Evolutionary conservation across 2,888 invertebrate genomes (phyloP).

Genomic region (Melieria omissa): DNA sequence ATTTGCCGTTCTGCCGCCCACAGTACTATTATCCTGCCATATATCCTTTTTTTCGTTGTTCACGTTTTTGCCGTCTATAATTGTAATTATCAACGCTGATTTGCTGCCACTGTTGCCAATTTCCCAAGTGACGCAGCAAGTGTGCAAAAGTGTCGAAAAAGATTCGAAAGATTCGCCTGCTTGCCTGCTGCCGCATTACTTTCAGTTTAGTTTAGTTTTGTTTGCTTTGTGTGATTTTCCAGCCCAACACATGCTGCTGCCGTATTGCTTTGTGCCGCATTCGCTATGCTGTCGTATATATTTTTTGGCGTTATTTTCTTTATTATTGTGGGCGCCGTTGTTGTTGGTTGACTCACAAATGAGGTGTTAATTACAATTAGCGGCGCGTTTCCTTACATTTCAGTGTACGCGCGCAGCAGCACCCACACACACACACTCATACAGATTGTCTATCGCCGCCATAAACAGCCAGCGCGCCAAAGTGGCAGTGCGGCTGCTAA

Average conservation of each 20-base stretch:
- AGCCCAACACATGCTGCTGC: slow-evolving; percentile 1
- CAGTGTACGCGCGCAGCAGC: not conserved
- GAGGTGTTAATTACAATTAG: slow-evolving; percentile 35
- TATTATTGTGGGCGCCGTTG: slow-evolving; percentile 5
- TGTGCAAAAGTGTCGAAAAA: slow-evolving; percentile 20
- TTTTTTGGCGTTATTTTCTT: slow-evolving; percentile 2
- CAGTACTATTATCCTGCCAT: slow-evolving; percentile 17
- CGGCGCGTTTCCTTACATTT: not conserved
- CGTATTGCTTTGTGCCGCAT: slow-evolving; percentile 5
- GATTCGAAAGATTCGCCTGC: slow-evolving; percentile 8
- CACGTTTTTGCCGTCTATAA: slow-evolving; percentile 20
- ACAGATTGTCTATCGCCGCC: not conserved
- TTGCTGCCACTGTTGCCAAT: slow-evolving; percentile 24
- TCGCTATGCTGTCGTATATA: slow-evolving; percentile 8
- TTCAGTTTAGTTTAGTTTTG: not conserved
- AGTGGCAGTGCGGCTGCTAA: not conserved
- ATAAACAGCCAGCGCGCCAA: not conserved
- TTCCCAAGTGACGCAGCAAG: slow-evolving; percentile 27
- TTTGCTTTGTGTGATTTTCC: not conserved
- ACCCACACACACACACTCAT: slow-evolving; percentile 2
- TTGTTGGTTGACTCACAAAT: slow-evolving; percentile 16
- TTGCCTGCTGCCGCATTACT: not conserved
- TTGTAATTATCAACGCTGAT: slow-evolving; percentile 34
- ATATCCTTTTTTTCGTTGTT: slow-evolving; percentile 22
- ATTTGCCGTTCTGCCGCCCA: slow-evolving; percentile 3